phyloP scores from a whole-genome alignment of 2,797 vertebrate species.

The Naso thynnoides region DNA sequence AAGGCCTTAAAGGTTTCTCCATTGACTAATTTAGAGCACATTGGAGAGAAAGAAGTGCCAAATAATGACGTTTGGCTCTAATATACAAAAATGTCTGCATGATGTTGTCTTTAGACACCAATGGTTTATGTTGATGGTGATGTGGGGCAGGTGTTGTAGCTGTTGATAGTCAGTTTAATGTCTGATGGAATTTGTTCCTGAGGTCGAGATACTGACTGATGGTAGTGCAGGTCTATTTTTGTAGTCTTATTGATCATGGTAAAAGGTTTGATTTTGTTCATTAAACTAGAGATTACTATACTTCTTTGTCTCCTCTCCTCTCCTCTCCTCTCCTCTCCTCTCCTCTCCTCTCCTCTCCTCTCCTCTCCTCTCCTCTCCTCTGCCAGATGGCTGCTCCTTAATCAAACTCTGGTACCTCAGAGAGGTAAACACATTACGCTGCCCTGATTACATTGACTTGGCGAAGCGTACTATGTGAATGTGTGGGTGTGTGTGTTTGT shows the following conservation, averaged over 20 bases:
- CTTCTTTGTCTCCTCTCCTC: not conserved
- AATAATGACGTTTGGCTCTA: constrained; percentile 36
- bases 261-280: constrained; percentile 57
- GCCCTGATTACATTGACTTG: constrained; percentile 77
- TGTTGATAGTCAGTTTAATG: constrained; percentile 64
- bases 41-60: constrained; percentile 7
- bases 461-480: constrained; percentile 38
- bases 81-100: constrained; percentile 22
- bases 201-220: constrained; percentile 55
- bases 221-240: constrained; percentile 27
- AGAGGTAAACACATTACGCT: constrained; percentile 81
- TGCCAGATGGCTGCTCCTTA: constrained; percentile 76
- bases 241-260: constrained; percentile 48
- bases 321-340: constrained; percentile 19
- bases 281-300: constrained; percentile 37
- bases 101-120: constrained; percentile 29
- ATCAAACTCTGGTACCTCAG: constrained; percentile 77
- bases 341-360: constrained; percentile 25
- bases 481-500: constrained; percentile 8
- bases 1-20: constrained; percentile 19
- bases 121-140: constrained; percentile 41
- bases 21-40: constrained; percentile 40
- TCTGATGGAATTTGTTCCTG: constrained; percentile 50
- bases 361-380: constrained; percentile 41
- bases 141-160: constrained; percentile 56